Evolutionary conservation across 2,888 invertebrate genomes (phyloP).

Genomic region (Melanotus villosus): DNA sequence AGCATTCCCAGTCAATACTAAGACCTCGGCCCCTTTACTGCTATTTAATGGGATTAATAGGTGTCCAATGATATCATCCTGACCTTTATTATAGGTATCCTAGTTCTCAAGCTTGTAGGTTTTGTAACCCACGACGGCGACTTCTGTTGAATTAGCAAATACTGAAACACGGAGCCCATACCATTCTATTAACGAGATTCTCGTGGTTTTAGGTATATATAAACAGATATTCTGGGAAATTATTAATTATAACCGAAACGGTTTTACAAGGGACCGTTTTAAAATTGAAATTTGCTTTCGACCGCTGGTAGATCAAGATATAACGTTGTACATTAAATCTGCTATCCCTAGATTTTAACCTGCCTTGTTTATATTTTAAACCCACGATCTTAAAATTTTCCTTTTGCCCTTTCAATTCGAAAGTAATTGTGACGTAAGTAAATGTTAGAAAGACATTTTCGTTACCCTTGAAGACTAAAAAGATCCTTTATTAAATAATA

Average conservation of each 20-base stretch:
- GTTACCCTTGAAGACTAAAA: too few relatives aligned
- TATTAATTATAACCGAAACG: too few relatives aligned
- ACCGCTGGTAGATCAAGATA: too few relatives aligned
- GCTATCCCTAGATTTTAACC: too few relatives aligned
- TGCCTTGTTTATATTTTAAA: too few relatives aligned
- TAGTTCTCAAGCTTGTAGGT: slow-evolving; percentile 18
- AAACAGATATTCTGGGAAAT: too few relatives aligned
- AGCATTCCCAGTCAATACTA: neutral
- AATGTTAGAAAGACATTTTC: too few relatives aligned
- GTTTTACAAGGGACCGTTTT: neutral
- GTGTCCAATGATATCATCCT: slow-evolving; percentile 25
- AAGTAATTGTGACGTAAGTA: too few relatives aligned
- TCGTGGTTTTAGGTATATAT: neutral
- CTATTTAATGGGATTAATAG: slow-evolving; percentile 36
- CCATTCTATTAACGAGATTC: neutral
- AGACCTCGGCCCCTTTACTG: slow-evolving; percentile 19
- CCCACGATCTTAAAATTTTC: too few relatives aligned
- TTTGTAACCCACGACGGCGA: slow-evolving; percentile 2
- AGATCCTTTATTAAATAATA: too few relatives aligned
- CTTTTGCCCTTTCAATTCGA: too few relatives aligned
- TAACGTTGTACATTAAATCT: too few relatives aligned
- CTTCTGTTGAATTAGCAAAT: slow-evolving; percentile 7
- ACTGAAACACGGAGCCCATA: neutral
- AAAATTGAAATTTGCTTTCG: neutral
- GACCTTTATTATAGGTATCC: slow-evolving; percentile 27